Evolutionary conservation across 1,140 invertebrate genomes (phyloP), one percentile per base, ranked within the genome.

Genomic region (Bombus waltoni): DNA sequence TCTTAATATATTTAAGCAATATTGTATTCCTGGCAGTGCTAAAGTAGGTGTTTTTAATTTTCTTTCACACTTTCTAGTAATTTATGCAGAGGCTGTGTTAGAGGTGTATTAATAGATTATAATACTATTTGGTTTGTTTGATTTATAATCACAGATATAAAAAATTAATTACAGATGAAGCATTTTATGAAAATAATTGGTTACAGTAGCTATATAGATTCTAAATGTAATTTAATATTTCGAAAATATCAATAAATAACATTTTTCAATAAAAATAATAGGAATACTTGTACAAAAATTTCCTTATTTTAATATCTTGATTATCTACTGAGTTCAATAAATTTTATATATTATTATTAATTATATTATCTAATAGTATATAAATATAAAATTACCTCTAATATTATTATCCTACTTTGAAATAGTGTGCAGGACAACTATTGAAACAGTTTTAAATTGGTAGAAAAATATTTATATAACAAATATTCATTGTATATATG

Each of bases 171-270:
- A 86, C 38, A 78, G 6, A 70, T 71, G 62, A 59, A 3, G 83
- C 75, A 72, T 68, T 87, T 87, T 85, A 73, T 38, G 62, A 72
- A 72, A 81, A 59, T 25, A 59, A 81, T 85, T 85, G 32, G 65
- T 72, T 81, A 57, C 66, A 77, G 22, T 22, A 62, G 66, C 28
- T 71, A 71, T 72, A 70, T 79, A 87, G 47, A 79, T 73, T 70
- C 15, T 82, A 66, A 66, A 85, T 85, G 83, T 83, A 87, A 82
- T 86, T 88, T 83, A 81, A 85, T 87, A 70, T 59, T 87, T 87
- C 59, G 82, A 85, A 78, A 89, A 87, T 89, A 92, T 87, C 80
- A 91, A 91, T 90, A 88, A 88, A 89, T 85, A n/a, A 72, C 72
- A 78, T 78, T 79, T 85, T 86, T 89, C n/a, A 68, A 83, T 35